Evolutionary conservation across 2,888 invertebrate species (phyloP), one percentile per base, ranked within the genome.

Genomic region (Drosophila falleni): DNA sequence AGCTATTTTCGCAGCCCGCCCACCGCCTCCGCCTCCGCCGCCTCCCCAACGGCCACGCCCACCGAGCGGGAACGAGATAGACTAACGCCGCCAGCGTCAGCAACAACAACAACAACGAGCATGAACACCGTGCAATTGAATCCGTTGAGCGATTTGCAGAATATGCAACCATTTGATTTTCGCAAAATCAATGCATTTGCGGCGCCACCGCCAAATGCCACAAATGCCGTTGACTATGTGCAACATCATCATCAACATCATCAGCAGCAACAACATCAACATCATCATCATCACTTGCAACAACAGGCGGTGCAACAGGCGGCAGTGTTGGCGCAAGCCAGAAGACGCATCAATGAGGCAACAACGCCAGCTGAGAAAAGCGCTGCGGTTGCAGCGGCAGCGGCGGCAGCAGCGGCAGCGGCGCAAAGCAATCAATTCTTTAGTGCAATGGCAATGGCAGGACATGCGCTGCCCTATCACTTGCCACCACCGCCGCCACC

Each of bases 91-190:
- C 50, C 63, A 37, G 46, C 46, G 71, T 15, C 51, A 2, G 10
- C 39, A n/a, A 15, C 39, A 72, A 15, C 51, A 2, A 31, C 39
- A n/a, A 15, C 39, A 9, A 53, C 81, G 59, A 71, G 71, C 66
- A 70, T 71, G 70, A 65, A 74, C 19, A 76, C 74, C 62, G 81
- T 19, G 47, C 85, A 50, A 74, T 83, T 94, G 89, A 95, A 95
- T 93, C 98, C 98, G 3, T 93, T 98, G 74, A 97, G 96, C 92
- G 95, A 97, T 87, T 94, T 98, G 51, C 98, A 98, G 93, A 98
- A 96, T 88, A 98, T 98, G 98, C 98, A 98, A 91, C 98, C 98
- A 0, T 98, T 98, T 91, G 98, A 98, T 92, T 98, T 97, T 91
- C 95, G 98, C 33, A 97, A 97, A 83, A 93, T 96, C 42, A 94